Base-by-base conservation (phyloP, 2,888 invertebrate species). In the Entomobrya multifasciata region DNA sequence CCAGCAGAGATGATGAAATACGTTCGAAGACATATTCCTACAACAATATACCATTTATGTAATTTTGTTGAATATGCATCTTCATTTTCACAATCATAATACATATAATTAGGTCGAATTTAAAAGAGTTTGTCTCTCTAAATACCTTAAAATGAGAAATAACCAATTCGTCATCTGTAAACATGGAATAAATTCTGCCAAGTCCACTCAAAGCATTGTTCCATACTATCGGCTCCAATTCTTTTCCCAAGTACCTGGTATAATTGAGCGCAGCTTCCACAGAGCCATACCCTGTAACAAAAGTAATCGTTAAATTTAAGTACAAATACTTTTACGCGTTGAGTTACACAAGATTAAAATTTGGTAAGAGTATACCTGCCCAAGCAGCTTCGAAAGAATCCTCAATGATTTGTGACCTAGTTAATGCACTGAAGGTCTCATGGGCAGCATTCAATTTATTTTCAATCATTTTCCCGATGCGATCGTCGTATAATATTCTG, bases 331-430 rank as follows among this genome's bases (percentile, higher is more conserved):
- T 60, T 60, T 27, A 60, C 27, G 0, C 1, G 15, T 60, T 15
- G 17, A n/a, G n/a, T n/a, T n/a, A n/a, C n/a, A n/a, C n/a, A n/a
- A n/a, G n/a, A n/a, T n/a, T n/a, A n/a, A n/a, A n/a, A n/a, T n/a
- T n/a, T n/a, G n/a, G n/a, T 36, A 8, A 6, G 36, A 47, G 6
- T 87, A 49, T 85, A 90, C 91, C 85, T 27, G 88, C 67, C 70
- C 79, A 86, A 1, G 89, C 88, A 25, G 76, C 60, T 41, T 88
- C 84, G 83, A 90, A 89, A 47, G 88, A 86, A 36, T 91, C 91
- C 30, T 90, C 90, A n/a, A 91, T 80, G 0, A 90, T 47, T 52
- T 90, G 89, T 47, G 88, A 83, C 57, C 88, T 81, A 11, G 85
- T 86, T 8, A 87, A 17, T 8, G 87, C 60, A 67, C 88, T 88